Evolutionary conservation across 2,797 vertebrate genomes (phyloP).

Genomic region (Astyanax mexicanus): DNA sequence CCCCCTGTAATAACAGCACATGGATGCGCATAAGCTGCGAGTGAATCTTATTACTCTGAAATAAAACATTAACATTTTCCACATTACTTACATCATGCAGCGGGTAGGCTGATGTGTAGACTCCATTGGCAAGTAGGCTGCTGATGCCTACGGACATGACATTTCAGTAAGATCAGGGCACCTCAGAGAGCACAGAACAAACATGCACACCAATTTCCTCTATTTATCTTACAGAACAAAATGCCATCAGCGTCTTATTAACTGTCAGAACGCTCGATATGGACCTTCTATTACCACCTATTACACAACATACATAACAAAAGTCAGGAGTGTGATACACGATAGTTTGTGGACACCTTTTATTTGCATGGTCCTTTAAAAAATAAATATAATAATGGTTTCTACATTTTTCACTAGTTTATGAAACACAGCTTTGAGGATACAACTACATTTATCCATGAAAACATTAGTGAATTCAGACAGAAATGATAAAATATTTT

Average conservation of each 20-base stretch:
- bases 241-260: neutral
- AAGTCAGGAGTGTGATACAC: too few relatives aligned
- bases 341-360: too few relatives aligned
- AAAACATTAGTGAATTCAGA: too few relatives aligned
- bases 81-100: slow-evolving; percentile 91
- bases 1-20: slow-evolving; percentile 75
- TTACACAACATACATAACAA: too few relatives aligned
- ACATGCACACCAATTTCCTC: neutral
- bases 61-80: neutral
- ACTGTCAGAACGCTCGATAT: neutral
- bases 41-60: neutral
- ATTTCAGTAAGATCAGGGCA: slow-evolving; percentile 26
- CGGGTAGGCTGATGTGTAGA: slow-evolving; percentile 91
- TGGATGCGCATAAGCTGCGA: neutral
- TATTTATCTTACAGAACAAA: neutral
- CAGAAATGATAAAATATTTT: too few relatives aligned
- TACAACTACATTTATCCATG: too few relatives aligned
- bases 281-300: too few relatives aligned
- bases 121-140: slow-evolving; percentile 89
- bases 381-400: too few relatives aligned
- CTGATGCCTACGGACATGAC: slow-evolving; percentile 85
- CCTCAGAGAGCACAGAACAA: neutral
- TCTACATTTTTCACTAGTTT: too few relatives aligned
- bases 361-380: too few relatives aligned
- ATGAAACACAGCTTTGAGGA: too few relatives aligned